Evolutionary conservation across 1,140 invertebrate species (phyloP), one percentile per base, ranked within the genome.

Genomic region (Trichoplusia ni): DNA sequence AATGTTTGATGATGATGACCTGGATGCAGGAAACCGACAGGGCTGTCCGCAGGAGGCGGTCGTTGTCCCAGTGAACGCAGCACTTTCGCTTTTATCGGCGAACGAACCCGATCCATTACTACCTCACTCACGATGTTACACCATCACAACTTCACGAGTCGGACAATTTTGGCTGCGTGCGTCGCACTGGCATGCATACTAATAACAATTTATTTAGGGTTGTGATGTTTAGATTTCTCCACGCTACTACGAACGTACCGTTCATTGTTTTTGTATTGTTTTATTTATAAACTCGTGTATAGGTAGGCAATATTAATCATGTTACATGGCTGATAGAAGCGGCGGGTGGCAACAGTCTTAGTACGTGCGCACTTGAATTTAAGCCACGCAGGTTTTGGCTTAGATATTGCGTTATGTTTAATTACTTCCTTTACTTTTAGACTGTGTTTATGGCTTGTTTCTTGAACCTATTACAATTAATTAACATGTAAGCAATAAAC

Each of bases 21-120:
- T 69, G 68, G 53, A 44, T 73, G 72, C 71, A 86, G 75, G 79
- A 84, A 84, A 69, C 75, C 70, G 67, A 44, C 74, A 68, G 80
- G 75, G 72, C 72, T 75, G 74, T 64, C 71, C 66, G 79, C 78
- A 82, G 84, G 84, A 87, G 82, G 64, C 82, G 85, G 88, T 90
- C 88, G 81, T 89, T 90, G 88, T 90, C 86, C 88, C 86, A 90
- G 59, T 90, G 86, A 87, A 89, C 86, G 84, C 64, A 71, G 74
- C 78, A 90, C 88, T 90, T 90, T 90, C 86, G 84, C 83, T 90
- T 88, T 90, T 82, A 80, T 84, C 79, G 85, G 86, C 82, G 84
- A 90, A 88, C 85, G 88, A 90, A 90, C 88, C 84, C 84, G 74
- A 79, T 62, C 80, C 81, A 87, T 90, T 90, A 83, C 82, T 87